phyloP scores from a whole-genome alignment of 2,113 vertebrate genomes.

The Entomyzon cyanotis region DNA sequence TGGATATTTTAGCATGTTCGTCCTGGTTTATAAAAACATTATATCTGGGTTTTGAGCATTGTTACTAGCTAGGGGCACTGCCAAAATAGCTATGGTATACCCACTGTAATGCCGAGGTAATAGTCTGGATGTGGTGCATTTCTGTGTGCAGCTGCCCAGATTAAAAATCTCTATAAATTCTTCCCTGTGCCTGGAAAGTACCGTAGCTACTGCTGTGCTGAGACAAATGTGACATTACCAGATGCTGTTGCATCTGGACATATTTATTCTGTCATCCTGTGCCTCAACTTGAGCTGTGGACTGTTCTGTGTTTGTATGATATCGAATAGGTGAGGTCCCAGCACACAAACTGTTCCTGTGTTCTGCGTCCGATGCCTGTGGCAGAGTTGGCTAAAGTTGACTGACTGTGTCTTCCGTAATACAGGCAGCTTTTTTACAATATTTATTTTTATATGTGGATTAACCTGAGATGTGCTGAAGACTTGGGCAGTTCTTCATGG shows the following conservation, averaged over 20 bases:
- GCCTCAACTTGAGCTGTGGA: background rate
- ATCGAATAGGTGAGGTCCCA: background rate
- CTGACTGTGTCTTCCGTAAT: background rate
- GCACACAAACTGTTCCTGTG: background rate
- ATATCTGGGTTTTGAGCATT: background rate
- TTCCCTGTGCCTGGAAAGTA: background rate
- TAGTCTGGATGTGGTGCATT: background rate
- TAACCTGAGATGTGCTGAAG: background rate
- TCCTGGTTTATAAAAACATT: background rate
- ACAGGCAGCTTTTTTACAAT: background rate
- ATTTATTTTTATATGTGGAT: background rate
- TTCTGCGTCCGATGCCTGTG: accelerated
- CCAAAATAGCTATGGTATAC: background rate
- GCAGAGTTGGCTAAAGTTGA: background rate
- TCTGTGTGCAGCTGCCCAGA: background rate
- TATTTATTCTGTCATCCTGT: background rate
- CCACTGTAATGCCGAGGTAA: background rate
- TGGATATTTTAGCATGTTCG: background rate
- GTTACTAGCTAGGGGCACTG: background rate
- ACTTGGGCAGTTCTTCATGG: background rate
- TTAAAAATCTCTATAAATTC: background rate
- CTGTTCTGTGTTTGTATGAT: background rate
- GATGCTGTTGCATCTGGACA: background rate
- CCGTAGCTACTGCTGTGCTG: background rate
- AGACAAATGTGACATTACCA: background rate